These are phyloP conservation scores for Aselliscus stoliczkanus DNA, from an alignment of 2,797 vertebrate species.

Conservation along the genomic window DNA sequence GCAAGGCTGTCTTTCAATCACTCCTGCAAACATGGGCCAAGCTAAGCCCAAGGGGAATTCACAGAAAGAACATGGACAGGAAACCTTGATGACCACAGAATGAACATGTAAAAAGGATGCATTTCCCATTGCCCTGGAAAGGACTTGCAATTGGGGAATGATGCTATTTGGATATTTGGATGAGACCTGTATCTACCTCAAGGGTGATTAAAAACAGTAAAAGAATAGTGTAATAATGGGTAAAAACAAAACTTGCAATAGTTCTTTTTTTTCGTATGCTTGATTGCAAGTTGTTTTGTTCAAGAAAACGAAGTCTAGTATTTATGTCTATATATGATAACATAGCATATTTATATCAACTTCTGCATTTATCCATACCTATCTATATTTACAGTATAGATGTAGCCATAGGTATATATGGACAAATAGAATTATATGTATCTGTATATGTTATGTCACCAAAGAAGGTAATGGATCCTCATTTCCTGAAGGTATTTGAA, in stretches of 20 bases:
- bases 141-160: not conserved
- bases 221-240: not conserved
- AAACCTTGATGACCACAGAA: slow-evolving; percentile 35
- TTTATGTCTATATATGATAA: not conserved
- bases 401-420: not conserved
- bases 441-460: not conserved
- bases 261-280: not conserved
- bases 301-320: not conserved
- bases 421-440: not conserved
- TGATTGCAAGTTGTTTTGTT: not conserved
- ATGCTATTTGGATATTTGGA: not conserved
- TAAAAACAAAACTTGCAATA: not conserved
- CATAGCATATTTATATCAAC: not conserved
- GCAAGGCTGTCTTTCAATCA: slow-evolving; percentile 1
- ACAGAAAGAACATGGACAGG: slow-evolving; percentile 9
- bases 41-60: slow-evolving; percentile 24
- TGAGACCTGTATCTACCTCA: not conserved
- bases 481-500: not conserved
- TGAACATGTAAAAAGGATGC: not conserved
- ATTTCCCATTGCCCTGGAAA: not conserved
- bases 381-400: not conserved
- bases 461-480: not conserved
- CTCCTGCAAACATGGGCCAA: not conserved
- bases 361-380: not conserved
- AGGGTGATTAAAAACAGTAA: not conserved